Evolutionary conservation across 2,797 vertebrate species (phyloP), one percentile per base, ranked within the genome.

Genomic region (Notolepis coatsorum): DNA sequence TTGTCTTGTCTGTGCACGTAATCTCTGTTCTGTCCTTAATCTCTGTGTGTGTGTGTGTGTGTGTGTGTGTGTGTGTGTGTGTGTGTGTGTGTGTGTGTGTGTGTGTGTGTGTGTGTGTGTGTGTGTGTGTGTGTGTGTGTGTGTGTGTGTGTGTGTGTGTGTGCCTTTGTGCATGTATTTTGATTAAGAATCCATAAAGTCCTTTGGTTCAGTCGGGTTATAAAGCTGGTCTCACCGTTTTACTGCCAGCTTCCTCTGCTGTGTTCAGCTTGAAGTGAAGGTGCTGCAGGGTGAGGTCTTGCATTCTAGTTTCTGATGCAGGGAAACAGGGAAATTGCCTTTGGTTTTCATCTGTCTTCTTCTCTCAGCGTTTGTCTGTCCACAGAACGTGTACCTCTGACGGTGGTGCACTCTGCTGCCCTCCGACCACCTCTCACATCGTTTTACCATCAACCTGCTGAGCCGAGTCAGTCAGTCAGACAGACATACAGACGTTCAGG

Each of bases 371-470:
- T 70, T 5, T 68, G 20, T 55, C 28, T 49, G 23, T 47, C 28
- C 33, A 64, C 57, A 56, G 43, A 27, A 42, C 15, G 25, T 56
- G n/a, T 37, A 48, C 21, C 21, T 68, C 23, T 41, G 54, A 65
- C 52, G 35, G 41, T 59, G 15, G n/a, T n/a, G n/a, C n/a, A n/a
- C n/a, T n/a, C 0, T 12, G 31, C 55, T 62, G 31, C 59, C 59
- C 59, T 63, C 48, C n/a, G 43, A 68, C 51, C 5, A 24, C 53
- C 52, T 73, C 39, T 12, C 43, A 54, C 48, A 24, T 61, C 3
- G 0, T 24, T 21, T 65, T 45, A 45, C 64, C 64, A 10, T 69
- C 58, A 54, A 68, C 56, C 52, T 77, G 74, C 57, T 68, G 67
- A 76, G 45, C 59, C 27, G 42, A n/a, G n/a, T n/a, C n/a, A n/a